Percentiles rank a stretch among this genome's conserved stretches.
phyloP scores from a whole-genome alignment of 2,797 vertebrate species.

The Pseudocheirus occidentalis region DNA sequence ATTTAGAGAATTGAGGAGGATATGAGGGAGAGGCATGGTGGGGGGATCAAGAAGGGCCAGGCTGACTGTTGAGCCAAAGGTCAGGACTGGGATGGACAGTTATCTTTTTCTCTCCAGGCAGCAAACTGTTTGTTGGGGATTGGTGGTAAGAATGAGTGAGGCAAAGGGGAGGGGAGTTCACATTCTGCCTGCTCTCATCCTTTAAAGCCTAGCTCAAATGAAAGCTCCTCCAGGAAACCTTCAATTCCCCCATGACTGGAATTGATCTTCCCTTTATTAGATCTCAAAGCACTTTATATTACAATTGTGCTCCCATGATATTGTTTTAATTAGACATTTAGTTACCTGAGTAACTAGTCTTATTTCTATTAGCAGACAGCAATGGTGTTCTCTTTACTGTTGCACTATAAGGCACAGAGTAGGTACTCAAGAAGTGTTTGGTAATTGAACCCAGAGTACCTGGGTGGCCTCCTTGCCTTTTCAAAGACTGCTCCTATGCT shows the following conservation, averaged over 20 bases:
- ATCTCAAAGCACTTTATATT: background rate
- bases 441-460: too few relatives aligned
- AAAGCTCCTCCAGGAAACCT: background rate
- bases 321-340: background rate
- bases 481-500: background rate
- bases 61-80: background rate
- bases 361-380: background rate
- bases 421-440: background rate
- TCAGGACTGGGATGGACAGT: background rate
- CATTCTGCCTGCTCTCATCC: background rate
- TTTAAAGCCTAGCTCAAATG: background rate
- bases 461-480: background rate
- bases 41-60: background rate
- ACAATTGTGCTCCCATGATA: background rate
- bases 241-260: background rate
- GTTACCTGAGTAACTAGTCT: background rate
- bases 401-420: background rate
- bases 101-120: background rate
- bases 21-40: background rate
- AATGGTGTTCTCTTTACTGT: background rate
- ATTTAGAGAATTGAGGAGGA: constrained; percentile 29
- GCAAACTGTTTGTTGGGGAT: background rate
- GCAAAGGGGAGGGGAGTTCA: background rate
- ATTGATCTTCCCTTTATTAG: background rate
- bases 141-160: background rate